Evolutionary conservation across 2,113 vertebrate species (phyloP), one percentile per base, ranked within the genome.

Genomic region (Pterocles orientalis): DNA sequence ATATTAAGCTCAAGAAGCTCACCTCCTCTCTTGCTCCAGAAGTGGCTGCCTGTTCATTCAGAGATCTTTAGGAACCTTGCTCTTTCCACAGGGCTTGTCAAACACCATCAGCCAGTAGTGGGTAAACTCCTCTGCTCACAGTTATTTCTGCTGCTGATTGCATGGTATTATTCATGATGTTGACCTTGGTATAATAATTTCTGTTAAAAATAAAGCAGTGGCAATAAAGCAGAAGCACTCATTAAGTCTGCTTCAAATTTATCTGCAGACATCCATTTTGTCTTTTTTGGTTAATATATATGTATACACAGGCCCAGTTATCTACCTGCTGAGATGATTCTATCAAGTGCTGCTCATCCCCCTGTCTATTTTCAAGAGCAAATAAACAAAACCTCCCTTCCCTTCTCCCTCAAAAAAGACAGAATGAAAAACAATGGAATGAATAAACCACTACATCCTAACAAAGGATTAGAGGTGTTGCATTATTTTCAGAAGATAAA

Each of bases 401-500:
- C 19, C 3, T 2, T 58, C 36, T 85, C 60, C 14, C 10, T 71
- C 56, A 82, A 34, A 79, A 85, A 82, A 82, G 17, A 43, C 1
- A 72, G 36, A 92, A 76, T 24, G 34, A 72, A 83, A 62, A 92
- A 34, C 58, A 85, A 26, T 4, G 1, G 15, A 71, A 81, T n/a
- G 31, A 69, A 56, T 62, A 83, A 82, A 70, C 31, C 0, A 1
- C 26, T 54, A 12, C 53, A 66, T 13, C n/a, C 16, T 70, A 75
- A 73, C 41, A 70, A 68, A 81, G 43, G 69, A 87, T 82, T 56
- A 86, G 12, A 75, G 21, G 19, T 45, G 26, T 43, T 76, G 26
- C 14, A 61, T 60, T 86, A 61, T 95, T 87, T 75, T 82, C 65
- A 94, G 77, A 84, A 91, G 62, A 89, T 41, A 94, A 91, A 94